Base-by-base conservation (phyloP, 2,888 invertebrate species). In the Pseudococcus jackbeardsleyi region DNA sequence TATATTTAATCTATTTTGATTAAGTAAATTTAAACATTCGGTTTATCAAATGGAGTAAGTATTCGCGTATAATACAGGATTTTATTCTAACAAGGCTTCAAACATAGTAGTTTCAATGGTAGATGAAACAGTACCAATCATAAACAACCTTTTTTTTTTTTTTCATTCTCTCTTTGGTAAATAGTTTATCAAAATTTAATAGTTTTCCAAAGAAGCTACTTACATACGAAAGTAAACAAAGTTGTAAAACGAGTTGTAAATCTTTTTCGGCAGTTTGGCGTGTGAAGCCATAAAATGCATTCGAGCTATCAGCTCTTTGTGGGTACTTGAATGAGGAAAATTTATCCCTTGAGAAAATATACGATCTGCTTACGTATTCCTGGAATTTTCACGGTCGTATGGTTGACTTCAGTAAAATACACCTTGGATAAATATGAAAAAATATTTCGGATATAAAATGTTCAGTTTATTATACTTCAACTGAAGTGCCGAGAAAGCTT, bases 181-280 rank as follows among this genome's bases (percentile, higher is more conserved):
- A 79, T 17, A 33, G 68, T 79, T n/a, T n/a, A 46, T 33, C 17
- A 79, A 79, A 79, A 79, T 79, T 42, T 79, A 79, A 79, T 79
- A 7, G 79, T n/a, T 79, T 42, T n/a, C n/a, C 26, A 33, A 46
- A n/a, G 79, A n/a, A 79, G 79, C 42, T 42, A n/a, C n/a, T 79
- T 42, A 79, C 17, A 39, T 7, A 42, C n/a, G 33, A 42, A 79
- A 79, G 79, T 79, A 79, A 79, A 79, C 79, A 79, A 79, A 79
- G 79, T 79, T 79, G 79, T 77, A 15, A 77, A 39, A 9, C 8
- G 19, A 77, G 77, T 77, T 77, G 17, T 79, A 79, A 79, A 79
- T 79, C 79, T 79, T 79, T 42, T 42, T 39, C 39, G 42, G 42
- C 42, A 79, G n/a, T 79, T 79, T 42, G 8, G 42, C 79, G 79